Conservation (phyloP, 2,113 vertebrate species). For the rabbit (Oryctolagus cuniculus) region mOryCun1.1 NC_091441.1:94987501-94988000, state of each 20-base stretch:
- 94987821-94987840: not conserved
- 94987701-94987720: not conserved
- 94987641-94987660: not conserved
- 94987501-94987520: not conserved
- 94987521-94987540: not conserved
- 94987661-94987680: not conserved
- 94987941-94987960: constrained; percentile 97
- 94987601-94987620: not conserved
- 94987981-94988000: constrained; percentile 97
- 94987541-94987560: not conserved
- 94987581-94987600: not conserved
- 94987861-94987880: not conserved
- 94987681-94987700: not conserved
- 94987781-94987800: not conserved
- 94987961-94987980: constrained; percentile 98
- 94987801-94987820: not conserved
- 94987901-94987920: not conserved
- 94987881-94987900: not conserved
- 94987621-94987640: not conserved
- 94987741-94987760: constrained; percentile 12
- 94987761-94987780: not conserved
- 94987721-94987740: not conserved
- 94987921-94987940: not conserved
- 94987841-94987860: not conserved
- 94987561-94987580: not conserved